A percentile compares a stretch with the other conserved stretches of the same genome.
Conservation (phyloP, 2,113 vertebrate species). For the Centrocercus urophasianus region DNA sequence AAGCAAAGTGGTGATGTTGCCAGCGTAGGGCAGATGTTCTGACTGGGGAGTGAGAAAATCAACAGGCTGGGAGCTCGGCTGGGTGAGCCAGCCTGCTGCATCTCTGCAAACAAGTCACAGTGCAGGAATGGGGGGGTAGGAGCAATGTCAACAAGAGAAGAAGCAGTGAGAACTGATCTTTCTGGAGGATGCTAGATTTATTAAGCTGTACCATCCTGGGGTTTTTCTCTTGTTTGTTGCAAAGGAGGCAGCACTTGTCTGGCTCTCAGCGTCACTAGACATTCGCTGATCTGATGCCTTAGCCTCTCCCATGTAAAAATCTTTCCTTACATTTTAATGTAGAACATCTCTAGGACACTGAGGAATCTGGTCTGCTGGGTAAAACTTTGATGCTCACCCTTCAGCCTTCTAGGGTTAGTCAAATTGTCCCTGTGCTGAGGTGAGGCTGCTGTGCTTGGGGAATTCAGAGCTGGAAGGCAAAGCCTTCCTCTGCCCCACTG, state of each 20-base stretch:
- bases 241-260: not conserved
- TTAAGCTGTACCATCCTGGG: not conserved
- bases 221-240: not conserved
- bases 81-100: not conserved
- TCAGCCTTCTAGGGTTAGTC: not conserved
- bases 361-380: not conserved
- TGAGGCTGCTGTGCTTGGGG: not conserved
- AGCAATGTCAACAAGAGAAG: not conserved
- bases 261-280: not conserved
- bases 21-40: not conserved
- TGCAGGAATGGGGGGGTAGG: not conserved
- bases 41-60: not conserved
- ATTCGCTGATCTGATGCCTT: not conserved
- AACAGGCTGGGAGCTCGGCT: not conserved
- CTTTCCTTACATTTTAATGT: not conserved
- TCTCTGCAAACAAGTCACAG: constrained; percentile 10
- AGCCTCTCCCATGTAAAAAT: not conserved
- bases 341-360: not conserved
- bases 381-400: not conserved
- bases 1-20: not conserved
- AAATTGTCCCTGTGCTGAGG: not conserved
- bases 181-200: not conserved
- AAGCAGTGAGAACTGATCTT: constrained; percentile 1
- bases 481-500: not conserved
- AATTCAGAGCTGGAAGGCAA: not conserved